Conservation (phyloP, 2,113 vertebrate genomes). For the Pachycephala philippinensis region DNA sequence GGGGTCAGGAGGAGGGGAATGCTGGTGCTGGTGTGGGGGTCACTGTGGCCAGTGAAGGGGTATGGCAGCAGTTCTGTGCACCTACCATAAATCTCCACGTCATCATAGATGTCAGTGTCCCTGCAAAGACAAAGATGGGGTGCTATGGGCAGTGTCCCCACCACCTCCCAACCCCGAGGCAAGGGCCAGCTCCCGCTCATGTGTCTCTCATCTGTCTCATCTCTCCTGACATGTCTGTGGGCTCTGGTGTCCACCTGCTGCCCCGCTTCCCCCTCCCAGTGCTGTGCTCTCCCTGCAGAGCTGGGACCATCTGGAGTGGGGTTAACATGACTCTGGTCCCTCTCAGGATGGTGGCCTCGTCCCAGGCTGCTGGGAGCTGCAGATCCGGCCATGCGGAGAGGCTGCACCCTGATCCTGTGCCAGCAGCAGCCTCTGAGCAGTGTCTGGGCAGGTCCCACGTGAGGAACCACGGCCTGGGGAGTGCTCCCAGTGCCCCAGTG, state of each 20-base stretch:
- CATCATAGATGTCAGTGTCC: slow-evolving; percentile 82
- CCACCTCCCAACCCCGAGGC: fast-evolving
- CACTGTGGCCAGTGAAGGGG: not conserved
- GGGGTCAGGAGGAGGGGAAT: not conserved
- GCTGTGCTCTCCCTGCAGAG: not conserved
- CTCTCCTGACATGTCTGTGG: not conserved
- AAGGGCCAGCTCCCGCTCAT: not conserved
- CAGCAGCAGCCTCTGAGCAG: not conserved
- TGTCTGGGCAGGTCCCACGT: not conserved
- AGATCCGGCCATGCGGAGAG: fast-evolving
- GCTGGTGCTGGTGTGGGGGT: not conserved
- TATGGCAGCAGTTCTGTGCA: not conserved
- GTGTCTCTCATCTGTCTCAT: fast-evolving
- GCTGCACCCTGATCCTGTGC: not conserved
- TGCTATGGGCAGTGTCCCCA: not conserved
- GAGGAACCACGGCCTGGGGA: not conserved
- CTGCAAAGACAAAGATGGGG: slow-evolving; percentile 28
- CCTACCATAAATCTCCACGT: slow-evolving; percentile 72
- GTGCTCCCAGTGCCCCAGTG: not conserved
- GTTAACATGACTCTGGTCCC: not conserved
- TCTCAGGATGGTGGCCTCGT: fast-evolving
- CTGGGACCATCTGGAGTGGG: not conserved
- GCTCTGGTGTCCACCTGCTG: not conserved
- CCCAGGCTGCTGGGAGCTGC: not conserved
- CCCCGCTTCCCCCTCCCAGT: fast-evolving